Percentiles rank a stretch among this genome's conserved stretches.
phyloP scores from a whole-genome alignment of 2,888 invertebrate species.

The Smittia sp. region DNA sequence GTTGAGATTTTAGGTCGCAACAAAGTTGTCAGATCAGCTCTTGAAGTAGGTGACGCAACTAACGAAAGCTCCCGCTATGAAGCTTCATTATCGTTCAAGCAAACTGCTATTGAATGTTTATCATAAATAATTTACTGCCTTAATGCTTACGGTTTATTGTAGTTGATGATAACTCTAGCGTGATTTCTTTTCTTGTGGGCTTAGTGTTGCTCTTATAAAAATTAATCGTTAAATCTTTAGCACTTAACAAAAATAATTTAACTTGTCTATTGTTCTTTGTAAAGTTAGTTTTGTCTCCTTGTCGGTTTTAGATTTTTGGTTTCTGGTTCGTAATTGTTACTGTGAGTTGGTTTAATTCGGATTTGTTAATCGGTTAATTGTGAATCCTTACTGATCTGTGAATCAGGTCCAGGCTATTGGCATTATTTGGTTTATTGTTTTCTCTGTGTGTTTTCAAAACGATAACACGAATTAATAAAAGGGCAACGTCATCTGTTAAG shows the following conservation, averaged over 20 bases:
- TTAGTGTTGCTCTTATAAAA: not conserved
- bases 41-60: no score
- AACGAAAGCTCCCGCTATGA: no score
- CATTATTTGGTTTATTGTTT: conserved; percentile 2
- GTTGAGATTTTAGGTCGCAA: no score
- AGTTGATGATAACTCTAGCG: not conserved
- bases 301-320: conserved; percentile 30
- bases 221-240: conserved; percentile 5
- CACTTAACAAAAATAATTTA: conserved; percentile 40
- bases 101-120: not conserved
- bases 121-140: conserved; percentile 2
- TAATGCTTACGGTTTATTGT: not conserved
- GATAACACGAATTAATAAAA: not conserved
- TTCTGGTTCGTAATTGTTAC: conserved; percentile 15
- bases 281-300: conserved; percentile 14
- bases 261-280: conserved; percentile 39
- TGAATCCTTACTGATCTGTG: not conserved
- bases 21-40: no score
- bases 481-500: no score
- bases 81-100: not conserved
- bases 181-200: not conserved
- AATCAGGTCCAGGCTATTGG: not conserved
- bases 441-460: not conserved
- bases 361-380: conserved; percentile 20
- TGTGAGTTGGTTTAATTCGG: conserved; percentile 21